Evolutionary conservation across 2,113 vertebrate genomes (phyloP).

Genomic region (Esox niger): DNA sequence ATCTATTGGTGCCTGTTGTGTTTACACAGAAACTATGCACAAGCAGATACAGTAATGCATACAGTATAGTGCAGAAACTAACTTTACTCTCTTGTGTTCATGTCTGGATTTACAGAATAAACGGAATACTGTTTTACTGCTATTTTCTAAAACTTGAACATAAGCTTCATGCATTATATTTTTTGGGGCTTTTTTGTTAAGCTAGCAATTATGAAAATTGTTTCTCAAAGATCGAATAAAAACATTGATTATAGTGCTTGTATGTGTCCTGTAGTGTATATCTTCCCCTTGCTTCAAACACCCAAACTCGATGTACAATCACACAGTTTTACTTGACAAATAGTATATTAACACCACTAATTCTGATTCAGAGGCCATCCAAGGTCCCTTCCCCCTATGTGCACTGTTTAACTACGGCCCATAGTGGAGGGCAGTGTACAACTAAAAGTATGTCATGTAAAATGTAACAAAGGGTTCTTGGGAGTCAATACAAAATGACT

Average conservation of each 20-base stretch:
- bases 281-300: background rate
- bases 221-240: constrained; percentile 27
- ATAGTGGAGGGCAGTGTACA: no score
- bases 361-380: background rate
- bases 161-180: constrained; percentile 15
- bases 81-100: constrained; percentile 5
- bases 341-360: background rate
- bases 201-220: constrained; percentile 22
- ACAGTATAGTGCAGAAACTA: constrained; percentile 4
- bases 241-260: constrained; percentile 12
- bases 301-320: background rate
- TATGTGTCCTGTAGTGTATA: background rate
- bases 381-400: no score
- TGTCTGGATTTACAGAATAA: constrained; percentile 5
- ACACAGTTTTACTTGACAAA: background rate
- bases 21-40: constrained; percentile 23
- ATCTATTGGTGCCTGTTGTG: background rate
- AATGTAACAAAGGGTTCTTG: no score
- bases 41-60: background rate
- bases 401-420: no score
- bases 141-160: constrained; percentile 32
- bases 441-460: no score
- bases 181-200: constrained; percentile 24
- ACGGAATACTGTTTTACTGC: constrained; percentile 33
- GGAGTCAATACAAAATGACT: no score